These are phyloP conservation scores for Eristalis tenax DNA, from an alignment of 2,888 invertebrate species.

Conservation along the genomic window DNA sequence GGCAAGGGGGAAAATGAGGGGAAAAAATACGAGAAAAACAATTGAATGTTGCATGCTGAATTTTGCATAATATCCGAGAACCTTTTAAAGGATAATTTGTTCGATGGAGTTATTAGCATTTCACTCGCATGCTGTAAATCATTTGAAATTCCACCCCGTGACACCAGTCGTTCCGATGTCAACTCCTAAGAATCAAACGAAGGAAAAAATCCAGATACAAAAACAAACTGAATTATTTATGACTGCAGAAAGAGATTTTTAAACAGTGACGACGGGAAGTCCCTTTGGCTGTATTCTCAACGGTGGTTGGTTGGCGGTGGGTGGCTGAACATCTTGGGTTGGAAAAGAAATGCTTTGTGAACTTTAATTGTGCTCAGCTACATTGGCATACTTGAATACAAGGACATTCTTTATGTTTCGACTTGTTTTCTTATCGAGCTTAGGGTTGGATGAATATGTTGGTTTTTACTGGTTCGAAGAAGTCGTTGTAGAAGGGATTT, in stretches of 20 bases:
- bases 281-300: not conserved
- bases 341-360: not conserved
- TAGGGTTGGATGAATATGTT: not conserved
- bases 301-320: not conserved
- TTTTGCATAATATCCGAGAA: slow-evolving; percentile 18
- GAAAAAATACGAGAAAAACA: not conserved
- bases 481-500: not conserved
- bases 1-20: not conserved
- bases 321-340: not conserved
- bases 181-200: not conserved
- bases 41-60: not conserved
- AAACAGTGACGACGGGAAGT: slow-evolving; percentile 6
- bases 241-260: slow-evolving; percentile 35
- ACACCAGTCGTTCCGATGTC: slow-evolving; percentile 1
- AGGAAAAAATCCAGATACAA: not conserved
- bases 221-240: slow-evolving; percentile 44
- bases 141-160: slow-evolving; percentile 21
- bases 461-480: not conserved
- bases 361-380: slow-evolving; percentile 2
- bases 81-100: slow-evolving; percentile 37
- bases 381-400: not conserved
- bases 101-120: slow-evolving; percentile 30
- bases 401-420: not conserved
- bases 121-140: slow-evolving; percentile 15
- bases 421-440: not conserved